Conservation (phyloP, 1,140 invertebrate species). For the Zeugodacus cucurbitae region DNA sequence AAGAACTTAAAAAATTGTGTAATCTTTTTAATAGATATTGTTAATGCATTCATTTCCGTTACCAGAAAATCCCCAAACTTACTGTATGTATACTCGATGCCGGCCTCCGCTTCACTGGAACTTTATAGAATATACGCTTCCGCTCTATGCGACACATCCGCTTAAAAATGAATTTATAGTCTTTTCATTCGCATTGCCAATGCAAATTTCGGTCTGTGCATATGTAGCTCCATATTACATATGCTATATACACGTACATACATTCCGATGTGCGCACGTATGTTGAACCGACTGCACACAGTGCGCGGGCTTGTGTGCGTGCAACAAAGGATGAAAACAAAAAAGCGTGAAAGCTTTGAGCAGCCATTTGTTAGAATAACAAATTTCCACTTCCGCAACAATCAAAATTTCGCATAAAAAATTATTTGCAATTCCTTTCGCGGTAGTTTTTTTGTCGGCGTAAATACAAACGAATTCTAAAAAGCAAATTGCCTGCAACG, state of each 20-base stretch:
- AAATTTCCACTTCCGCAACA: constrained; percentile 1
- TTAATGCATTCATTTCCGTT: constrained; percentile 3
- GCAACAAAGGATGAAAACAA: neutral
- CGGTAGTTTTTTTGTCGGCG: neutral
- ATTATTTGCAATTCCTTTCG: neutral
- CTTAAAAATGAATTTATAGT: constrained; percentile 1
- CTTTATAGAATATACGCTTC: neutral
- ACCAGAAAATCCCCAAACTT: neutral
- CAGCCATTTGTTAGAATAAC: constrained; percentile 27
- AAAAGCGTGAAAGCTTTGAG: constrained; percentile 2
- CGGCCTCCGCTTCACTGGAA: neutral
- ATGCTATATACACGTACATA: neutral
- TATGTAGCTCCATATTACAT: neutral
- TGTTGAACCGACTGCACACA: neutral
- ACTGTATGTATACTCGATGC: neutral
- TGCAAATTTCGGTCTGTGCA: neutral
- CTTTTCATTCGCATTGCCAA: neutral
- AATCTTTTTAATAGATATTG: neutral
- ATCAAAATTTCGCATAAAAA: neutral
- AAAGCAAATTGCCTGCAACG: constrained; percentile 4
- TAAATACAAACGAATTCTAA: constrained; percentile 11
- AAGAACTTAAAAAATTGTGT: too few relatives aligned
- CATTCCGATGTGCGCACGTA: neutral
- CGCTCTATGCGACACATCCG: constrained; percentile 2
- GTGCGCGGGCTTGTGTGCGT: neutral